Evolutionary conservation across 2,797 vertebrate species (phyloP).

Genomic region (Amblyopsis hoosieri): DNA sequence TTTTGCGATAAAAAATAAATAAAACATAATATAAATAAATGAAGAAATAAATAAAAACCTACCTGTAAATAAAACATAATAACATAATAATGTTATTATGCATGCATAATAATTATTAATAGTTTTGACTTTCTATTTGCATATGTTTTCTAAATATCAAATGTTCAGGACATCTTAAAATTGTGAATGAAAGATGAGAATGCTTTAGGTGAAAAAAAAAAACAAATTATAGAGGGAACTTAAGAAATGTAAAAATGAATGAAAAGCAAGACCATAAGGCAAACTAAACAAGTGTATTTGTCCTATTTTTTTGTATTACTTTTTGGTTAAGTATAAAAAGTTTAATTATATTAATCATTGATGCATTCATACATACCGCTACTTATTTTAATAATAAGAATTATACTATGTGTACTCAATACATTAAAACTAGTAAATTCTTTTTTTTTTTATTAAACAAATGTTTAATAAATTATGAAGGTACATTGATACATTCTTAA

Average conservation of each 20-base stretch:
- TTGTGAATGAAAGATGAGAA: conserved; percentile 19
- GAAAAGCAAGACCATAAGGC: too few species aligned
- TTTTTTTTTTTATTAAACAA: not conserved
- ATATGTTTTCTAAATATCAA: conserved; percentile 9
- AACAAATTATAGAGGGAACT: not conserved
- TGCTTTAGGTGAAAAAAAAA: not conserved
- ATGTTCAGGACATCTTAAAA: conserved; percentile 8
- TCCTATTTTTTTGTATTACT: conserved; percentile 31
- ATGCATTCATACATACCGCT: not conserved
- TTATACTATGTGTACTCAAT: too few species aligned
- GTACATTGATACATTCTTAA: too few species aligned
- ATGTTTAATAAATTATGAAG: not conserved
- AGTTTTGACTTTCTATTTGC: too few species aligned
- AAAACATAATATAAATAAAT: not conserved
- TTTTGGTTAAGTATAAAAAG: not conserved
- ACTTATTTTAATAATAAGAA: not conserved
- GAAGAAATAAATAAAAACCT: not conserved
- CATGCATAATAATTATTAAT: not conserved
- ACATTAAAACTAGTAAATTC: not conserved
- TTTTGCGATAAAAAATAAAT: not conserved
- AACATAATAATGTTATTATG: not conserved
- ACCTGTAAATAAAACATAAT: not conserved
- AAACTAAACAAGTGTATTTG: not conserved
- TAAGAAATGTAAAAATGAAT: not conserved
- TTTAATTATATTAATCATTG: not conserved